phyloP scores from a whole-genome alignment of 2,113 vertebrate genomes.

The Sapajus apella region DNA sequence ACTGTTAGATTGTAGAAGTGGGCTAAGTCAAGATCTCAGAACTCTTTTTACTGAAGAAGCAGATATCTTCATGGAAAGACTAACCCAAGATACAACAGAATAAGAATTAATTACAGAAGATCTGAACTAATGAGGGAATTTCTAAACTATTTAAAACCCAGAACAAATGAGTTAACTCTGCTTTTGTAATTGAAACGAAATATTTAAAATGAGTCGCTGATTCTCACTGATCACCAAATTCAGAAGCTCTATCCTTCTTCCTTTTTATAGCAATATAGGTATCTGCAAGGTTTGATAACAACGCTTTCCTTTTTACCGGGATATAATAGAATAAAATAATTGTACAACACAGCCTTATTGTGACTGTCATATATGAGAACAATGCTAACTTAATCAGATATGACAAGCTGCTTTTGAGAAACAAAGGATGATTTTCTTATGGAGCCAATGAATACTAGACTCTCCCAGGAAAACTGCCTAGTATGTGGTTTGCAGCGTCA shows the following conservation, averaged over 20 bases:
- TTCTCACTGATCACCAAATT: not conserved
- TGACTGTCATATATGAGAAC: not conserved
- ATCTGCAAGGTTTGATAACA: not conserved
- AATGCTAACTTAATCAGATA: not conserved
- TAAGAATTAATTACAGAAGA: not conserved
- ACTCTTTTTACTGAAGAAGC: not conserved
- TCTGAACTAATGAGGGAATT: not conserved
- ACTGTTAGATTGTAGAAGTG: not conserved
- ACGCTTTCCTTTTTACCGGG: not conserved
- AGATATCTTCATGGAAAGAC: not conserved
- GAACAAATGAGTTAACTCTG: not conserved
- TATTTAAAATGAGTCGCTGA: not conserved
- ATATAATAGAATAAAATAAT: not conserved
- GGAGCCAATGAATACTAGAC: not conserved
- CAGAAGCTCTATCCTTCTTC: not conserved
- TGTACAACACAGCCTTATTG: not conserved
- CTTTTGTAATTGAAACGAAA: not conserved
- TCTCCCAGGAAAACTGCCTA: not conserved
- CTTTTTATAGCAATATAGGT: not conserved
- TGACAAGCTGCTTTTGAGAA: conserved; percentile 32
- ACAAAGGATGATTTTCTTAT: not conserved
- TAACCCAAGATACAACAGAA: not conserved
- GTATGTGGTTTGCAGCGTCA: not conserved
- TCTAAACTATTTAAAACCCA: not conserved
- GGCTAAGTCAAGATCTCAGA: not conserved